These are phyloP conservation scores for Plagiodera versicolora DNA, from an alignment of 2,888 invertebrate species.

Conservation along the genomic window DNA sequence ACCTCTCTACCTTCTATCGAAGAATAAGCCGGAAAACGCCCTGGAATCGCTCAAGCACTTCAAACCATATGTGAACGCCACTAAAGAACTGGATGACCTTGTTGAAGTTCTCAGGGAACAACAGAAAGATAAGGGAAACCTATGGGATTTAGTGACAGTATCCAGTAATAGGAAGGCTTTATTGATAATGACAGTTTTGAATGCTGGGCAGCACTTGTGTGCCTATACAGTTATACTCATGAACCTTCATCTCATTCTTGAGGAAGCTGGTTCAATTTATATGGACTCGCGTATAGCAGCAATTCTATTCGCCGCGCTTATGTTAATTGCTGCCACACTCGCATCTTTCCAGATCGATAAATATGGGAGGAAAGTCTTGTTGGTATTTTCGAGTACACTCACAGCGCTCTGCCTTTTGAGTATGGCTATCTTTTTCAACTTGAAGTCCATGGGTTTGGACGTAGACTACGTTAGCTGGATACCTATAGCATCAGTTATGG, in stretches of 20 bases:
- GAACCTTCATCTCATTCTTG: conserved; percentile 52
- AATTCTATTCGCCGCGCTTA: conserved; percentile 50
- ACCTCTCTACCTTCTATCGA: conserved; percentile 48
- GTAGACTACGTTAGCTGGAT: conserved; percentile 47
- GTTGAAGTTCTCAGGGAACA: conserved; percentile 45
- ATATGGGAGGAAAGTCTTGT: conserved; percentile 48
- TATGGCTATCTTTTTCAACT: conserved; percentile 49
- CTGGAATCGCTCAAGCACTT: conserved; percentile 44
- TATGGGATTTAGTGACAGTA: conserved; percentile 48
- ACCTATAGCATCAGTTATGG: conserved; percentile 50
- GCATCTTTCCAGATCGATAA: conserved; percentile 49
- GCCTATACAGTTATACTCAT: conserved; percentile 53
- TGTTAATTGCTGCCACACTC: conserved; percentile 46
- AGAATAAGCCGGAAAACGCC: conserved; percentile 45
- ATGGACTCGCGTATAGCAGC: conserved; percentile 44
- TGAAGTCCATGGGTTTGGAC: conserved; percentile 44
- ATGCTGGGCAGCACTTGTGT: conserved; percentile 51
- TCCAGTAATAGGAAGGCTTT: conserved; percentile 50
- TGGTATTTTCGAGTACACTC: conserved; percentile 46
- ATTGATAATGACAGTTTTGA: conserved; percentile 50
- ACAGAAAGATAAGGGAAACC: conserved; percentile 45
- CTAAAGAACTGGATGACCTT: conserved; percentile 48
- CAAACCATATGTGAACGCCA: conserved; percentile 40
- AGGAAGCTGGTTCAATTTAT: conserved; percentile 48
- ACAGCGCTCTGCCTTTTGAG: conserved; percentile 47